Base-by-base conservation (phyloP, 2,113 vertebrate genomes). In the Erythrocercus mccallii region DNA sequence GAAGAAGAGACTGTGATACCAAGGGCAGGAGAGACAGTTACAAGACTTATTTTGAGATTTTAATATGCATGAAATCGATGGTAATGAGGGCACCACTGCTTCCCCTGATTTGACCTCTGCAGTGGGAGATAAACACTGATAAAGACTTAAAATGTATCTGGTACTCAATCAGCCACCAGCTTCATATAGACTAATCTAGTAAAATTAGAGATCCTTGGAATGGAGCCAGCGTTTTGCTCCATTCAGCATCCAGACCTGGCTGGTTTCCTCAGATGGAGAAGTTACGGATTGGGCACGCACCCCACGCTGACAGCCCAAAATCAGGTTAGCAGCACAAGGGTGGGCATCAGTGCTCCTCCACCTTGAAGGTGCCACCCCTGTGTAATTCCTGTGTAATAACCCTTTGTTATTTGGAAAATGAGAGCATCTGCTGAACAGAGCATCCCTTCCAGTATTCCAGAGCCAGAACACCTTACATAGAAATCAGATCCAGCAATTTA, bases 241-340 rank as follows among this genome's bases (percentile, higher is more conserved):
- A 23, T 64, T 90, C 62, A 86, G n/a, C 28, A 68, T 71, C 24
- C 72, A 93, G 85, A 70, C 38, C 64, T 51, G 86, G 56, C 48
- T 6, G 6, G 25, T 33, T 77, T 30, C 48, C n/a, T 81, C 40
- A 35, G 51, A 31, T 11, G 2, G 42, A 38, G 30, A 38, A 45
- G 21, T 15, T 0, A 0, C 15, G 37, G 7, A 27, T 3, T 31
- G n/a, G 65, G 58, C 44, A 87, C 35, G 40, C 6, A 48, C 31
- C 18, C 11, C 12, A 6, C 0, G 0, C 30, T 33, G 38, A 50
- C 37, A 44, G 45, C 35, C 37, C 1, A 0, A 50, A 81, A 81
- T 54, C 48, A 92, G 64, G 87, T 50, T 42, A 61, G 25, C 47
- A 38, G 51, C 54, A 47, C 10, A 21, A 65, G 25, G 11, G 51